These are phyloP conservation scores for Drosophila niveifrons DNA, from an alignment of 2,888 invertebrate genomes.

Conservation along the genomic window DNA sequence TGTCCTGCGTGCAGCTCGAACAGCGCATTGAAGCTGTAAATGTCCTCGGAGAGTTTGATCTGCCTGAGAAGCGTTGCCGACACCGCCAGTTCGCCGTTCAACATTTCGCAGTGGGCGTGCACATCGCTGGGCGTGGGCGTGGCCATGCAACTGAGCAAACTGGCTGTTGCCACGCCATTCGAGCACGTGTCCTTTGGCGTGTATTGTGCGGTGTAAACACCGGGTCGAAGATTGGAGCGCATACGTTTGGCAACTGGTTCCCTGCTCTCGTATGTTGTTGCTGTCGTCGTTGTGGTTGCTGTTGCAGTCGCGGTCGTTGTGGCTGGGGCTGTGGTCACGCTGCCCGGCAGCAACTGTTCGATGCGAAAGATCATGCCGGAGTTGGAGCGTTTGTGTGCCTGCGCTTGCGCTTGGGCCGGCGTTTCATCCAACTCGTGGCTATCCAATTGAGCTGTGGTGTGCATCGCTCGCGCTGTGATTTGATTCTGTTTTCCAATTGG, in stretches of 20 bases:
- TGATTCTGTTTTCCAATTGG: constrained; percentile 83
- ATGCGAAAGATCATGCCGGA: constrained; percentile 79
- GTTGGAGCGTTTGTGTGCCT: constrained; percentile 62
- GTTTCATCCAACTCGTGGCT: constrained; percentile 55
- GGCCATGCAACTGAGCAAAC: constrained; percentile 66
- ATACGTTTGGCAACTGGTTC: constrained; percentile 36
- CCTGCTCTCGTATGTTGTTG: background rate
- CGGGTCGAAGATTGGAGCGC: constrained; percentile 55
- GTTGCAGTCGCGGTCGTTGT: constrained; percentile 21
- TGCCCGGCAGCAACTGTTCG: constrained; percentile 48
- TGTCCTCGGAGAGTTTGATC: constrained; percentile 87
- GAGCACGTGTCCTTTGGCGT: constrained; percentile 81
- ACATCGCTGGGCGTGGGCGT: constrained; percentile 47
- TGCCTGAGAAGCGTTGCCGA: constrained; percentile 78
- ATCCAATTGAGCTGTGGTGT: constrained; percentile 75
- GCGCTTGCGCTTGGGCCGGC: constrained; percentile 27
- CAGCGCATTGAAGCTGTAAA: constrained; percentile 87
- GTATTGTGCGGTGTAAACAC: constrained; percentile 80
- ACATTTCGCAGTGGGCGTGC: constrained; percentile 63
- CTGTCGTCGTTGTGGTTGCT: constrained; percentile 20
- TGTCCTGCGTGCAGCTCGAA: constrained; percentile 80
- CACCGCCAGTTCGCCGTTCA: constrained; percentile 66
- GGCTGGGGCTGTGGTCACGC: constrained; percentile 18
- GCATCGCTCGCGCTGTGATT: constrained; percentile 78
- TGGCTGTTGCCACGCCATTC: constrained; percentile 65